Percentiles rank a stretch among this genome's conserved stretches.
phyloP scores from a whole-genome alignment of 2,888 invertebrate species.

The Rotaria sp. region DNA sequence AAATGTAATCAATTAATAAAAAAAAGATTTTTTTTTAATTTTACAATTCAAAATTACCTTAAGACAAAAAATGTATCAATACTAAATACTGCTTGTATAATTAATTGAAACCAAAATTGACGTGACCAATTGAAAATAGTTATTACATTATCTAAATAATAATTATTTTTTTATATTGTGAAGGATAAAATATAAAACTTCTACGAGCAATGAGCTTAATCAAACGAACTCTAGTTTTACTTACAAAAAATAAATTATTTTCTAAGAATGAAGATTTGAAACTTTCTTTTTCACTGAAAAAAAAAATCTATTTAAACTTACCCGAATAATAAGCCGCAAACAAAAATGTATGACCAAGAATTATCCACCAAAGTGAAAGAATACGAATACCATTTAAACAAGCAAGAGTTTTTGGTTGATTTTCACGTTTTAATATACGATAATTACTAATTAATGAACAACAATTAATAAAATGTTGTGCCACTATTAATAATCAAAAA shows the following conservation, averaged over 20 bases:
- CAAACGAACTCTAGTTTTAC: neutral
- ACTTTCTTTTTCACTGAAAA: too few species aligned
- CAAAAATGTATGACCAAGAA: conserved; percentile 41
- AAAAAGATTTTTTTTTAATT: too few species aligned
- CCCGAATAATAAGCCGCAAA: conserved; percentile 44
- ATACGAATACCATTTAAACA: neutral
- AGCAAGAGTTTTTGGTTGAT: conserved; percentile 59
- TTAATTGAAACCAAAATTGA: conserved; percentile 47
- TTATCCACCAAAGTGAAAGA: neutral
- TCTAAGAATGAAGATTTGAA: too few species aligned
- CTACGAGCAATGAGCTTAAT: too few species aligned
- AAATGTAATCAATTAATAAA: neutral
- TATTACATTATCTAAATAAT: conserved; percentile 45
- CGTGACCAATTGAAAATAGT: conserved; percentile 42
- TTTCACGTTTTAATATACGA: neutral
- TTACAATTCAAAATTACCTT: conserved; percentile 44
- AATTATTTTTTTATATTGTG: too few species aligned
- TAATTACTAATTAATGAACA: neutral
- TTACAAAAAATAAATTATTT: neutral
- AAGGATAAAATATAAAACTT: too few species aligned
- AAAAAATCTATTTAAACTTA: neutral
- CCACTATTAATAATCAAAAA: neutral
- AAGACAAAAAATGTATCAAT: conserved; percentile 51
- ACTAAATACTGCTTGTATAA: conserved; percentile 48
- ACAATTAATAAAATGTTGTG: neutral